Evolutionary conservation across 1,140 invertebrate species (phyloP), one percentile per base, ranked within the genome.

Genomic region (Halyomorpha halys): DNA sequence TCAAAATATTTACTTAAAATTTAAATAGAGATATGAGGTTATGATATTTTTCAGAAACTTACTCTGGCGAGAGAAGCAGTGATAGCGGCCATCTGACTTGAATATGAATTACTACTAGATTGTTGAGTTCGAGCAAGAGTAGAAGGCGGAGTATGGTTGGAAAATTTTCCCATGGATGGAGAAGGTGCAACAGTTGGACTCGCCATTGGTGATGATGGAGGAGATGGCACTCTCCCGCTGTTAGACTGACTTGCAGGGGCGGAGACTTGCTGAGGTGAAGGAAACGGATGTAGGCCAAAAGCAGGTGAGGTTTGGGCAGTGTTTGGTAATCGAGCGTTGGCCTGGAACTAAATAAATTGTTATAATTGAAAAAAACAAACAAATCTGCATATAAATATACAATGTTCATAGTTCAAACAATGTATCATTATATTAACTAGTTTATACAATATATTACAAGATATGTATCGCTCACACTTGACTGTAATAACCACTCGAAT

Each of bases 81-180:
- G 44, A 86, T 80, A 0, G 85, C 84, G 14, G 84, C 82, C 80
- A 85, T 85, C 71, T 86, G 85, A 18, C 82, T 86, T 47, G 81
- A 86, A 73, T 82, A 80, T 44, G 76, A 80, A 39, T 74, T 68
- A 75, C 61, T 68, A 68, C 76, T 51, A 78, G 77, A 23, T 74
- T 73, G 65, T 70, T 74, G 39, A 71, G 71, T 65, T 76, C 74
- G 15, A 76, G 76, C 18, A 70, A 76, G 0, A 75, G 68, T 39
- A 25, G 62, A 39, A 27, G 64, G 66, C 63, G 44, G 67, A 47
- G 59, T 68, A 61, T 62, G 62, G 44, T 65, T 59, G 60, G 62
- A 67, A 13, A 73, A 71, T 25, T 72, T 72, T 14, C 18, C 34
- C 15, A 23, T 23, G 14, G 27, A 15, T 3, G 63, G 19, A 2